Conservation (phyloP, 2,113 vertebrate genomes). For the Eurypyga helias region DNA sequence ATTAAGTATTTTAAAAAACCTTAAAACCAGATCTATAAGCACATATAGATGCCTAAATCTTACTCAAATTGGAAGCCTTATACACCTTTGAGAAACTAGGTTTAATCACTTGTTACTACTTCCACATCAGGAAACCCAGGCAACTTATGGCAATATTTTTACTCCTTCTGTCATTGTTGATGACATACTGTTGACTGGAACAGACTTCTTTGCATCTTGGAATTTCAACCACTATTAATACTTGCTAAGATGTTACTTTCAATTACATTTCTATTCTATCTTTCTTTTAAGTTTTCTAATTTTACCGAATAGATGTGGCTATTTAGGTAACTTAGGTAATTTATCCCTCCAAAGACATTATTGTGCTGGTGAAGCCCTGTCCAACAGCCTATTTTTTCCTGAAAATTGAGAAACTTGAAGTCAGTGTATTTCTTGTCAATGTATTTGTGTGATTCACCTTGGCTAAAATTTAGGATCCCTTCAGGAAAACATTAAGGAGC, state of each 20-base stretch:
- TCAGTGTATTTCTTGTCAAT: background rate
- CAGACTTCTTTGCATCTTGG: background rate
- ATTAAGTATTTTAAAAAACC: background rate
- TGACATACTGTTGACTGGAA: background rate
- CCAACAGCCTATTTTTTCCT: background rate
- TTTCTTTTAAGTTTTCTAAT: background rate
- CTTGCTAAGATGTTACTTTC: background rate
- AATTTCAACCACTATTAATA: background rate
- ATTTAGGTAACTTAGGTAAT: background rate
- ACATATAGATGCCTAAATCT: background rate
- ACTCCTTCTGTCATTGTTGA: background rate
- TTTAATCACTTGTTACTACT: background rate
- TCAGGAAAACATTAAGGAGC: background rate
- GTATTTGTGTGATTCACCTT: background rate
- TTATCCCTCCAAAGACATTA: background rate
- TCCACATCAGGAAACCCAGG: background rate
- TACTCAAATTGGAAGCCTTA: background rate
- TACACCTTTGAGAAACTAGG: background rate
- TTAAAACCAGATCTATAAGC: background rate
- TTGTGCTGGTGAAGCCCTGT: background rate
- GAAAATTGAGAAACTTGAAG: background rate
- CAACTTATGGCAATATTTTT: background rate
- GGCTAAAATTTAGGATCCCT: background rate
- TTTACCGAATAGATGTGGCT: background rate
- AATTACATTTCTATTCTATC: background rate